Evolutionary conservation across 1,140 invertebrate genomes (phyloP).

Genomic region (Pinna nobilis): DNA sequence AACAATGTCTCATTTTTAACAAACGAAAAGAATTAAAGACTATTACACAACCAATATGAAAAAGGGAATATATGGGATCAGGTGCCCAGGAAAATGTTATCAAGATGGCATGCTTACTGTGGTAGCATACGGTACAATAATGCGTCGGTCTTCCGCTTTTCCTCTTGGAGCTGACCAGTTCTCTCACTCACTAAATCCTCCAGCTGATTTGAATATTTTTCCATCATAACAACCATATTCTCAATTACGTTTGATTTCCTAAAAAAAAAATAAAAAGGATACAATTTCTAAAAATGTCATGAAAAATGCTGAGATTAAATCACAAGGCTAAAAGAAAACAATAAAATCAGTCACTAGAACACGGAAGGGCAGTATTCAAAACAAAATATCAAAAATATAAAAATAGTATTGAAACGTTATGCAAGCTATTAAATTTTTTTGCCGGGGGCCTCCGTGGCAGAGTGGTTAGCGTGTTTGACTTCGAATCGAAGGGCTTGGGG

Average conservation of each 20-base stretch:
- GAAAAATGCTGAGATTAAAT: background rate
- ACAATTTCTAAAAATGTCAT: background rate
- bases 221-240: conserved; percentile 96
- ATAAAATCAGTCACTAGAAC: background rate
- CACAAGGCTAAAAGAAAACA: background rate
- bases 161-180: conserved; percentile 91
- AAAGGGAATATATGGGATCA: background rate
- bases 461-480: no score
- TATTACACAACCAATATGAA: background rate
- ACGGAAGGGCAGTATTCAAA: background rate
- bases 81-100: background rate
- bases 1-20: background rate
- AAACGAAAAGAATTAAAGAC: background rate
- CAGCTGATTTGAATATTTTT: conserved; percentile 95
- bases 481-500: no score
- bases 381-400: background rate
- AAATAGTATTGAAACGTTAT: no score
- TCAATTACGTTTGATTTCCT: conserved; percentile 95
- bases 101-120: conserved; percentile 77
- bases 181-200: conserved; percentile 92
- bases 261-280: conserved; percentile 10
- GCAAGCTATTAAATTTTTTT: no score
- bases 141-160: conserved; percentile 94
- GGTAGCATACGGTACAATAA: conserved; percentile 94
- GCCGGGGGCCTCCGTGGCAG: no score